Conservation (phyloP, 2,797 vertebrate species). For the Cynopterus sphinx region DNA sequence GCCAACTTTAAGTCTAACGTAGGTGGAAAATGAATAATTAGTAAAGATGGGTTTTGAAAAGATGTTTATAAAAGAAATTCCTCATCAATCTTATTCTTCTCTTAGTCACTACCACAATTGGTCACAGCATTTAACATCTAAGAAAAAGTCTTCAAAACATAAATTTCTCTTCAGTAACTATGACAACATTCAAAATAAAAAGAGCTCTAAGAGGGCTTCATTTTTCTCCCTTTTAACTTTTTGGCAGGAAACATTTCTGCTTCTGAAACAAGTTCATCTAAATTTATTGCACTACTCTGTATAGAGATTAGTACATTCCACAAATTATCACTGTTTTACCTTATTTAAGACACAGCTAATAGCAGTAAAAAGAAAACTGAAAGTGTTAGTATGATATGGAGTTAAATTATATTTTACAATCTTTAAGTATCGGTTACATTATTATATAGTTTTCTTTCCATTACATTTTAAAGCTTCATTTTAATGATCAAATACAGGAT, state of each 20-base stretch:
- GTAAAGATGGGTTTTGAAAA: slow-evolving; percentile 30
- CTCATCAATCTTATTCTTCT: slow-evolving; percentile 38
- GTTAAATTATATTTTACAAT: slow-evolving; percentile 45
- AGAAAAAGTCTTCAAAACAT: slow-evolving; percentile 64
- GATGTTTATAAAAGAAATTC: slow-evolving; percentile 52
- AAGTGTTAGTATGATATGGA: neutral
- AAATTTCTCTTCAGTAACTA: slow-evolving; percentile 77
- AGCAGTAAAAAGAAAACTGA: slow-evolving; percentile 58
- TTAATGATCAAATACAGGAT: slow-evolving; percentile 3
- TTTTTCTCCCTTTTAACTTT: slow-evolving; percentile 62
- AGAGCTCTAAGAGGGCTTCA: slow-evolving; percentile 20
- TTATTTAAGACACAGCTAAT: slow-evolving; percentile 49
- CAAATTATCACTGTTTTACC: slow-evolving; percentile 60
- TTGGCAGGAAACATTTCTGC: slow-evolving; percentile 71
- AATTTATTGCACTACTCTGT: slow-evolving; percentile 75
- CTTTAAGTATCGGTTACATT: slow-evolving; percentile 40
- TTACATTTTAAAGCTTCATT: slow-evolving; percentile 15
- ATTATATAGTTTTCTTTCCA: neutral
- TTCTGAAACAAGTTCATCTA: slow-evolving; percentile 75
- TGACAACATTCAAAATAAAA: slow-evolving; percentile 71
- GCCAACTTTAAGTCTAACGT: slow-evolving; percentile 3
- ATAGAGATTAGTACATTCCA: slow-evolving; percentile 54
- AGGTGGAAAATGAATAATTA: slow-evolving; percentile 47
- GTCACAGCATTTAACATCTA: slow-evolving; percentile 39
- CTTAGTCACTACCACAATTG: slow-evolving; percentile 4